Evolutionary conservation across 2,888 invertebrate genomes (phyloP).

Genomic region (Cheiracanthium punctorium): DNA sequence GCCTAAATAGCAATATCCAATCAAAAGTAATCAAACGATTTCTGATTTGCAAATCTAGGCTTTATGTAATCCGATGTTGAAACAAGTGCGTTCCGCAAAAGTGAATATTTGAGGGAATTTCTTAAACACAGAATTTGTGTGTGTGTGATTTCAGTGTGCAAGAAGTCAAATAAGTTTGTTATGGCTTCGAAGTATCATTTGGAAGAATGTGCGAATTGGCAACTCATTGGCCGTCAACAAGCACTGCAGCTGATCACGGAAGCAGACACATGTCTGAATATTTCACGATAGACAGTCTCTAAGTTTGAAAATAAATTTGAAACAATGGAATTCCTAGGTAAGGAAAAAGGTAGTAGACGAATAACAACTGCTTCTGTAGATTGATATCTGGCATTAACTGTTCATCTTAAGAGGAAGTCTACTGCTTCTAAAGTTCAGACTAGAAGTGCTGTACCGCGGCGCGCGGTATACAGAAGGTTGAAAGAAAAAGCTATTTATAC

Average conservation of each 20-base stretch:
- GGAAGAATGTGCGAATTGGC: neutral
- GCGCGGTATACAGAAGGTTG: no score
- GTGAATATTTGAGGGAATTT: neutral
- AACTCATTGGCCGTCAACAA: neutral
- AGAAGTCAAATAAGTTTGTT: neutral
- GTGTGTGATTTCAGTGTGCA: neutral
- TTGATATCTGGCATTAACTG: no score
- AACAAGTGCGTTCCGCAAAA: neutral
- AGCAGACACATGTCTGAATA: neutral
- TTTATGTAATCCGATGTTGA: neutral
- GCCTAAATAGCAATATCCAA: neutral
- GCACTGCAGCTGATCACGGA: neutral
- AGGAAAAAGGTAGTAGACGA: no score
- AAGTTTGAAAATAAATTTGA: conserved; percentile 2
- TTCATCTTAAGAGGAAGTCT: no score
- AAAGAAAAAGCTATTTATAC: no score
- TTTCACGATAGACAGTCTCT: neutral
- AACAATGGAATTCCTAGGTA: neutral
- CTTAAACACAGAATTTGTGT: neutral
- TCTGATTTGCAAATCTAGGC: neutral
- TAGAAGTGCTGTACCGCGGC: no score
- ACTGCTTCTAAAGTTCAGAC: no score
- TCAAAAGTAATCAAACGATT: neutral
- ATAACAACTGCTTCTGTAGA: no score
- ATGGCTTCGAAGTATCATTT: neutral